Evolutionary conservation across 2,888 invertebrate genomes (phyloP).

Genomic region (Conus canariensis): DNA sequence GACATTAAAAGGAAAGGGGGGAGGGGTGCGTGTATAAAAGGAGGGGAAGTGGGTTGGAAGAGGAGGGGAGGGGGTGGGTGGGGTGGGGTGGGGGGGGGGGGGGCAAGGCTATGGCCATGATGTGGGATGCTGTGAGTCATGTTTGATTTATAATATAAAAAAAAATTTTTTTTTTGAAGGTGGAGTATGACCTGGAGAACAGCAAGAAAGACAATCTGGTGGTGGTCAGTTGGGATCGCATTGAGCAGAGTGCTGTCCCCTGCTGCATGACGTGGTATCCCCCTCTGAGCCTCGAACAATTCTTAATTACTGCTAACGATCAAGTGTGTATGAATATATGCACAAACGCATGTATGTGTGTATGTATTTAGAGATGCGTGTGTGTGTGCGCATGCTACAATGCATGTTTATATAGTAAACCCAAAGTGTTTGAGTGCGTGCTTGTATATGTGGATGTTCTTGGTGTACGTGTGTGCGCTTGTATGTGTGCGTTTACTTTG

Average conservation of each 20-base stretch:
- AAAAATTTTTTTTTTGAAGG: slow-evolving; percentile 58
- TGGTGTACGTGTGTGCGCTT: slow-evolving; percentile 63
- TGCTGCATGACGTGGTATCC: slow-evolving; percentile 81
- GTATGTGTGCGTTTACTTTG: not conserved
- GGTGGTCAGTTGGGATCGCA: slow-evolving; percentile 81
- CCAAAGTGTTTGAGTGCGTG: not conserved
- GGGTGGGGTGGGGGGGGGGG: too few species aligned
- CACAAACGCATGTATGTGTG: not conserved
- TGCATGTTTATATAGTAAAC: not conserved
- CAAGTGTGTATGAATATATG: slow-evolving; percentile 66
- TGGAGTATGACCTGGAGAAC: slow-evolving; percentile 77
- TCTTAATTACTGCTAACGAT: slow-evolving; percentile 84
- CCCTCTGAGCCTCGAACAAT: slow-evolving; percentile 78
- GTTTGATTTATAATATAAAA: too few species aligned
- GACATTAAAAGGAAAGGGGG: too few species aligned
- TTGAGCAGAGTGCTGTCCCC: slow-evolving; percentile 85
- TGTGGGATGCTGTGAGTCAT: too few species aligned
- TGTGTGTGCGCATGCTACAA: not conserved
- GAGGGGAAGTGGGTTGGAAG: too few species aligned
- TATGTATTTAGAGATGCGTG: not conserved
- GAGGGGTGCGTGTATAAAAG: too few species aligned
- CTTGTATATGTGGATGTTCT: not conserved
- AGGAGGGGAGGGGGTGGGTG: too few species aligned
- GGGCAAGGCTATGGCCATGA: too few species aligned
- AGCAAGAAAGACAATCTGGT: slow-evolving; percentile 74